Percentiles rank a stretch among this genome's conserved stretches.
Evolutionary conservation across 2,797 vertebrate genomes (phyloP).

Genomic region (Astyanax mexicanus): DNA sequence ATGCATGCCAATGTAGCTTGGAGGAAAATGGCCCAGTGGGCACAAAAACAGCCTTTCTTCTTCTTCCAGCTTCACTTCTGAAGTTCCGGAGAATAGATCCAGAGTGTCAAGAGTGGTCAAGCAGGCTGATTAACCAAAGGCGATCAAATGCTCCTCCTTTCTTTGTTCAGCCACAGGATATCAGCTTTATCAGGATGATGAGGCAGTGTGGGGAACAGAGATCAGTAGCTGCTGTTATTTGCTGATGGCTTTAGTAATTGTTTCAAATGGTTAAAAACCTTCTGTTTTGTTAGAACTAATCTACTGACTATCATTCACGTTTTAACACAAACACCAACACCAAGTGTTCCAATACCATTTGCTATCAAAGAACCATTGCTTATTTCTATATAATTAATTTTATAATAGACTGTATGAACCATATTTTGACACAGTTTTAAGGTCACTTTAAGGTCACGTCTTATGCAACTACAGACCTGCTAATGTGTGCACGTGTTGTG

Average conservation of each 20-base stretch:
- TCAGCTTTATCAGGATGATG: not conserved
- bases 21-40: constrained; percentile 17
- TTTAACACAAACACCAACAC: too few species aligned
- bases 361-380: too few species aligned
- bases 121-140: constrained; percentile 14
- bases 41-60: constrained; percentile 19
- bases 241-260: not conserved
- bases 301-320: too few species aligned
- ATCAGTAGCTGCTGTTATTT: not conserved
- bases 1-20: constrained; percentile 20
- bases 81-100: constrained; percentile 1
- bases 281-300: too few species aligned
- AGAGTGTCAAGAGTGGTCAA: constrained; percentile 7
- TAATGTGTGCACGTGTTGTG: too few species aligned
- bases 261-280: not conserved
- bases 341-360: too few species aligned
- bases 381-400: too few species aligned
- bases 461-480: too few species aligned
- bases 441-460: too few species aligned
- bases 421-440: too few species aligned
- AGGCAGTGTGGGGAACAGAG: not conserved
- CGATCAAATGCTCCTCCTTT: not conserved
- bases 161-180: constrained; percentile 11
- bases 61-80: constrained; percentile 13
- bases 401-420: too few species aligned